Conservation (phyloP, 2,113 vertebrate genomes). For the Ophthalmolycus amberensis region DNA sequence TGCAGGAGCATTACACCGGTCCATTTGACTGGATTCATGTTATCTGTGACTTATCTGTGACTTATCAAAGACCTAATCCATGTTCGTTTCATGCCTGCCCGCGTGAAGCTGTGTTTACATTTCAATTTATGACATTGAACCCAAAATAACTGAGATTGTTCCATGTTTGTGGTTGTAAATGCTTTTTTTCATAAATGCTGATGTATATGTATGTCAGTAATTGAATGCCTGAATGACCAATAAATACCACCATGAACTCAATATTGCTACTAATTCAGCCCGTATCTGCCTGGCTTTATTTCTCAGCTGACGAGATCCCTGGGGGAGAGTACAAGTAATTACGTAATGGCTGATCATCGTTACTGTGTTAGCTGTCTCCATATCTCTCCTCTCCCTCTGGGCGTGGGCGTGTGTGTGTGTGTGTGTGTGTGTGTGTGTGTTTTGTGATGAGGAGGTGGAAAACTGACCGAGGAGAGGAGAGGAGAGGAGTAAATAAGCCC, state of each 20-base stretch:
- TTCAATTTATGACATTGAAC: not conserved
- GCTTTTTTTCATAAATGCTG: not conserved
- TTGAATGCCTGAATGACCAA: not conserved
- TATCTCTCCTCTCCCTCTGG: conserved; percentile 50
- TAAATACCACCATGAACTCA: not conserved
- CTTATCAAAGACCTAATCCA: not conserved
- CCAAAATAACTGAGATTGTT: not conserved
- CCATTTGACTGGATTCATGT: not conserved
- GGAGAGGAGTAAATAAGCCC: not conserved
- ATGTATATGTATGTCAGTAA: not conserved
- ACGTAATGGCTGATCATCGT: conserved; percentile 55
- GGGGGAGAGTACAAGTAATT: conserved; percentile 58
- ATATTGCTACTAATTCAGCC: not conserved
- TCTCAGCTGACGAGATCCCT: conserved; percentile 9
- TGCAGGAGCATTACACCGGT: not conserved
- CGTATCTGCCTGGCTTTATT: not conserved
- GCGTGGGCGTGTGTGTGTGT: conserved; percentile 25
- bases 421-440: conserved; percentile 29
- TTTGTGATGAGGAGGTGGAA: not conserved
- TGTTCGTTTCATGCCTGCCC: not conserved
- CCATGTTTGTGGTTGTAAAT: not conserved
- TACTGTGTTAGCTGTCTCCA: conserved; percentile 66
- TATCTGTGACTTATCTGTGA: not conserved
- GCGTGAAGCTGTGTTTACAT: not conserved
- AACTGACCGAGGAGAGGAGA: not conserved